A percentile compares a stretch with the other conserved stretches of the same genome.
Evolutionary conservation across 2,113 vertebrate species (phyloP).

Genomic region (Calidris pygmaea): DNA sequence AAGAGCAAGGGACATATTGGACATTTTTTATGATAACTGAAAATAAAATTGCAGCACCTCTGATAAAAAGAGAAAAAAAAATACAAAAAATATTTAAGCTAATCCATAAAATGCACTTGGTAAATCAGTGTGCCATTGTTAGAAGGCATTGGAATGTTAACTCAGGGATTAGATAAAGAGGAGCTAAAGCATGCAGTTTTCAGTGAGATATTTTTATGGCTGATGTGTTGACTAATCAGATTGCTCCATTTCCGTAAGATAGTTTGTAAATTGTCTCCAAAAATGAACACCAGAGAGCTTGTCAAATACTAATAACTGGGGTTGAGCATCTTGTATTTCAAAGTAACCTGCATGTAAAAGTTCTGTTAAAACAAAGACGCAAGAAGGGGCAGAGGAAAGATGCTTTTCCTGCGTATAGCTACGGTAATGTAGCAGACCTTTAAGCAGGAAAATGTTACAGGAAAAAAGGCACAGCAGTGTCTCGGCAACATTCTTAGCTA

Average conservation of each 20-base stretch:
- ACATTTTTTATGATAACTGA: background rate
- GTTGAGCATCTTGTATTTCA: background rate
- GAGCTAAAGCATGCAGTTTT: background rate
- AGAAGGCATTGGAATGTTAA: background rate
- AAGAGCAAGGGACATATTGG: background rate
- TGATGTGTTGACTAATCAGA: background rate
- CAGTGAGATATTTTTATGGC: background rate
- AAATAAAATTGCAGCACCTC: background rate
- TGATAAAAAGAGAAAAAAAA: background rate
- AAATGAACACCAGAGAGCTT: background rate
- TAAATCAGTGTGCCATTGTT: background rate
- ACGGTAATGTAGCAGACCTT: background rate
- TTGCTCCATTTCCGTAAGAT: background rate
- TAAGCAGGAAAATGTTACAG: background rate
- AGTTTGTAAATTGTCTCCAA: background rate
- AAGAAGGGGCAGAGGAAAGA: background rate
- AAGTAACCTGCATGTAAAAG: background rate
- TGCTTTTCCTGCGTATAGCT: background rate
- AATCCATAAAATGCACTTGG: background rate
- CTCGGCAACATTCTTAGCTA: background rate
- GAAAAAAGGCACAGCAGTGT: background rate
- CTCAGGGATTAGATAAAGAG: background rate
- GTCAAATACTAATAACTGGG: background rate
- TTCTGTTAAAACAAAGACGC: background rate
- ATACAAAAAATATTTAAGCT: background rate